A percentile compares a stretch with the other conserved stretches of the same genome.
Evolutionary conservation across 2,113 vertebrate species (phyloP).

Genomic region (Perognathus longimembris): DNA sequence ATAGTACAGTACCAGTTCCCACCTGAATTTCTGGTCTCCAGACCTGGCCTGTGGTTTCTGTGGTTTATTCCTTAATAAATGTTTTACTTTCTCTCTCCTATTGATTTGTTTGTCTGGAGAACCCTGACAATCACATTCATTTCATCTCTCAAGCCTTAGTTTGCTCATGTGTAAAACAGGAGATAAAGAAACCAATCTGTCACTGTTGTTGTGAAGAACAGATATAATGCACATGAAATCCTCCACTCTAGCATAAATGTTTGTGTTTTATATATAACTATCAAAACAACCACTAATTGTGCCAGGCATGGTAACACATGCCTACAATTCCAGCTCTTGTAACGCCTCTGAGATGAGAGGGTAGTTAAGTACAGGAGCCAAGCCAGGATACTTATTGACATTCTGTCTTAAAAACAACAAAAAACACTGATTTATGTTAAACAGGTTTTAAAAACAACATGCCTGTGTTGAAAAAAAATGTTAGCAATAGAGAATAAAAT

Average conservation of each 20-base stretch:
- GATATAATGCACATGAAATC: neutral
- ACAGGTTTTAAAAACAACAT: neutral
- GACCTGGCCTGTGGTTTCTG: neutral
- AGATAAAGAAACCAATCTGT: neutral
- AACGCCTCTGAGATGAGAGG: no score
- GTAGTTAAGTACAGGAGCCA: no score
- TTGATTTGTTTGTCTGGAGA: neutral
- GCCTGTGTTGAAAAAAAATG: neutral
- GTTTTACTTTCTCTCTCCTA: neutral
- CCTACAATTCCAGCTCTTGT: no score
- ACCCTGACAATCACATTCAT: neutral
- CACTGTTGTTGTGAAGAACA: neutral
- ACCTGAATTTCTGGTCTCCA: neutral
- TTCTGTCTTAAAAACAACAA: no score
- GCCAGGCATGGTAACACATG: neutral
- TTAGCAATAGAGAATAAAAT: neutral
- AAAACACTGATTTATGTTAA: neutral
- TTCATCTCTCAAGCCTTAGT: neutral
- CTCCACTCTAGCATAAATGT: neutral
- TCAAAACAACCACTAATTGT: conserved; percentile 2
- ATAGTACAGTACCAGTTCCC: neutral
- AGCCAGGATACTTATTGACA: no score
- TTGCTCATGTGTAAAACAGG: neutral
- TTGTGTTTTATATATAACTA: neutral
- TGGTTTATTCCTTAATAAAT: neutral